Evolutionary conservation across 2,113 vertebrate genomes (phyloP).

Genomic region (Erythrolamprus reginae): DNA sequence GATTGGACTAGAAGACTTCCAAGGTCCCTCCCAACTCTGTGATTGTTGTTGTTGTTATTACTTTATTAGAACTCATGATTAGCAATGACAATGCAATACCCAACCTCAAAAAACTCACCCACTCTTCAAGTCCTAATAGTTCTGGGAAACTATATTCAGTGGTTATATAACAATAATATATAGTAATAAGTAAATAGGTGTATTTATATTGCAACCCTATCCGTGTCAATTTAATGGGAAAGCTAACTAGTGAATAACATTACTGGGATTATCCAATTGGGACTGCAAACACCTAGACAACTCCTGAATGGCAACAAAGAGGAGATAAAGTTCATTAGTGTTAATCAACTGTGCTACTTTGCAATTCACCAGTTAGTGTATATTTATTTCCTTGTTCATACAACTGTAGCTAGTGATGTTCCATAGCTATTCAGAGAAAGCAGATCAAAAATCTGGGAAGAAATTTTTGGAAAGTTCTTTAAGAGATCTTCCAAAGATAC

Average conservation of each 20-base stretch:
- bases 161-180: neutral
- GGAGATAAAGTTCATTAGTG: neutral
- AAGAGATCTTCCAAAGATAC: neutral
- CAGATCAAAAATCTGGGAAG: neutral
- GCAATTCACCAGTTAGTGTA: neutral
- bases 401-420: neutral
- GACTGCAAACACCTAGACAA: neutral
- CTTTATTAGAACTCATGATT: neutral
- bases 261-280: neutral
- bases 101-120: neutral
- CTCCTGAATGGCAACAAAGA: neutral
- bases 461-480: neutral
- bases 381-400: neutral
- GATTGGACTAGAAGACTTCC: too few relatives aligned
- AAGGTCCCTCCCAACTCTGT: too few relatives aligned
- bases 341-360: neutral
- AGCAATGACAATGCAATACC: neutral
- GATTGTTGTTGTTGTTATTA: too few relatives aligned
- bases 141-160: neutral
- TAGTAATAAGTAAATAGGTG: neutral
- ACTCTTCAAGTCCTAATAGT: too few relatives aligned
- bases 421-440: neutral
- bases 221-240: neutral
- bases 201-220: neutral
- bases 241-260: neutral